Evolutionary conservation across 35 echinoderm and acorn worm genomes (phyloP), one percentile per base, ranked within the genome.

Genomic region (Holothuria glaberrima): DNA sequence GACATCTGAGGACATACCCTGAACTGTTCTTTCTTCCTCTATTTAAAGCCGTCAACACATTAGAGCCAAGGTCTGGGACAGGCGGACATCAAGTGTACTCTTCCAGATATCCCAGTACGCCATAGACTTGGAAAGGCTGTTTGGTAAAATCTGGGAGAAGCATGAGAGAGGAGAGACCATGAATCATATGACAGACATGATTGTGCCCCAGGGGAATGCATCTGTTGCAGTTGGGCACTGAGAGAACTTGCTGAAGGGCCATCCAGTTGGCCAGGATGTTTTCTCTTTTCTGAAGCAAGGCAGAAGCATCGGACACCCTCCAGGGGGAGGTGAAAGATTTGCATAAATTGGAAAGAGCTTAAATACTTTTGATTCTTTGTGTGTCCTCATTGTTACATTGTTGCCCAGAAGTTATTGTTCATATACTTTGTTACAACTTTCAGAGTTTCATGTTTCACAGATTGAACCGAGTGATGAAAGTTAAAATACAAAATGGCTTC

Each of bases 101-200:
- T 99, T 99, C 54, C 90, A 95, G 46, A 88, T 86, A 41, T 87
- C 92, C 80, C 85, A 80, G 50, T 99, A 99, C 56, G 84, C 97
- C 35, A 68, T 64, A 52, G 68, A 90, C 48, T 34, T 99, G 32
- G 97, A 99, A 34, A 17, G 22, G 1, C 86, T 99, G 27, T 99
- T 87, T 89, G 56, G 57, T 14, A 87, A 93, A 31, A 92, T 99
- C 59, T 99, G 93, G 93, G 91, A 93, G 48, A 92, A 88, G 52
- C 73, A 91, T 34, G 88, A 93, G 38, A 95, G 81, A 19, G 97
- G 93, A 16, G 86, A 93, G 9, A 60, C 68, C 9, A 34, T 48
- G 25, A 87, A 91, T 59, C 88, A 99, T 29, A 87, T 98, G 28
- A 61, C 80, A 61, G 80, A 84, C 5, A 31, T 84, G 56, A 62